Percentiles rank a stretch among this genome's conserved stretches.
Conservation (phyloP, 2,113 vertebrate genomes). For the Synchiropus splendidus region DNA sequence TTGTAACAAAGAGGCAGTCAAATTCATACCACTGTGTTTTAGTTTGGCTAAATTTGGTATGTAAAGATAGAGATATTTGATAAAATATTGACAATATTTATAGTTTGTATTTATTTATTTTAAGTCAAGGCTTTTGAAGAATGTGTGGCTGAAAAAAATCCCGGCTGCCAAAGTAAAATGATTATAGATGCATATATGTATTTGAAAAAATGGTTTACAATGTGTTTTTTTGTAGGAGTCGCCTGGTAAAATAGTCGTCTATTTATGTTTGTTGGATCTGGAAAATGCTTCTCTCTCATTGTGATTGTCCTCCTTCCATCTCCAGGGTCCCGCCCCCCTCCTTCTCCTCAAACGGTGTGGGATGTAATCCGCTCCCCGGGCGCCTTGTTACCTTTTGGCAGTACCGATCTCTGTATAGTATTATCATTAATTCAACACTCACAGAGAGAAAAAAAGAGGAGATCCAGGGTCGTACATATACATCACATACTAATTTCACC, state of each 20-base stretch:
- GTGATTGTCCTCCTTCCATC: constrained; percentile 63
- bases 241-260: background rate
- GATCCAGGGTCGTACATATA: constrained; percentile 73
- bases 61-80: too few relatives aligned
- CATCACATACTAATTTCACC: constrained; percentile 83
- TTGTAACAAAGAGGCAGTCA: too few relatives aligned
- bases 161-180: too few relatives aligned
- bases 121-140: too few relatives aligned
- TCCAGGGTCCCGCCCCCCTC: constrained; percentile 25
- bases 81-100: too few relatives aligned
- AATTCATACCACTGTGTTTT: too few relatives aligned
- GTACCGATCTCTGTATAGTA: constrained; percentile 57
- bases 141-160: too few relatives aligned
- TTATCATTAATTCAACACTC: constrained; percentile 87
- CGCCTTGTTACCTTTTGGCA: constrained; percentile 91
- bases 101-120: too few relatives aligned
- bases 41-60: too few relatives aligned
- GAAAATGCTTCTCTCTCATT: constrained; percentile 14
- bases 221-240: background rate
- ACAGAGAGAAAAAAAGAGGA: constrained; percentile 22
- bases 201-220: background rate
- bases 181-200: background rate
- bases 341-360: constrained; percentile 14
- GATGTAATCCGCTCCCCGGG: constrained; percentile 86
- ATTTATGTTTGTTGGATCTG: constrained; percentile 6